phyloP scores from a whole-genome alignment of 2,113 vertebrate species.

The Pleuronectes platessa region DNA sequence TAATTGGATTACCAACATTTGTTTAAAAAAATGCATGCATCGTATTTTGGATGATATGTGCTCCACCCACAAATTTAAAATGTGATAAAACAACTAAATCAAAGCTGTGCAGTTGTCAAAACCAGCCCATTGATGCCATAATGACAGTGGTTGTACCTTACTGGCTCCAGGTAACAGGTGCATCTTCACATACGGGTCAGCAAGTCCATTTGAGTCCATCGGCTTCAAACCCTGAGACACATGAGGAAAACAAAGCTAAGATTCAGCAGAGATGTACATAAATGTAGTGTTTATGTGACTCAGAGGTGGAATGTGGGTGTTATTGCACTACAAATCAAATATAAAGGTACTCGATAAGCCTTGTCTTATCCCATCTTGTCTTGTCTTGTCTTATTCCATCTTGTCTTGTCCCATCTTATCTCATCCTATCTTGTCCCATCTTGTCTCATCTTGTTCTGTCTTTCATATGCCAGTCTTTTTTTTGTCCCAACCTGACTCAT shows the following conservation, averaged over 20 bases:
- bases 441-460: background rate
- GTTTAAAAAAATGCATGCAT: too few relatives aligned
- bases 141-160: slow-evolving; percentile 76
- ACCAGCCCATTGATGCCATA: background rate
- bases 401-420: background rate
- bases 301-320: background rate
- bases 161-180: slow-evolving; percentile 95
- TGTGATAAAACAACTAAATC: too few relatives aligned
- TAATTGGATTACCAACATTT: too few relatives aligned
- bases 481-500: background rate
- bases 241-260: background rate
- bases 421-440: background rate
- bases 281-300: background rate
- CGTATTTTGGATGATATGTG: too few relatives aligned
- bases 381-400: background rate
- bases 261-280: background rate
- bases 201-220: slow-evolving; percentile 94
- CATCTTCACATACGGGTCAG: slow-evolving; percentile 94
- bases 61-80: too few relatives aligned
- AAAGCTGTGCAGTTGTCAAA: background rate
- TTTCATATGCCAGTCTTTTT: background rate
- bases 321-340: background rate
- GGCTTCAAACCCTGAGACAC: slow-evolving; percentile 89
- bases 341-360: background rate
- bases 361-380: background rate